phyloP scores from a whole-genome alignment of 2,113 vertebrate species.

The Amazona vittata region DNA sequence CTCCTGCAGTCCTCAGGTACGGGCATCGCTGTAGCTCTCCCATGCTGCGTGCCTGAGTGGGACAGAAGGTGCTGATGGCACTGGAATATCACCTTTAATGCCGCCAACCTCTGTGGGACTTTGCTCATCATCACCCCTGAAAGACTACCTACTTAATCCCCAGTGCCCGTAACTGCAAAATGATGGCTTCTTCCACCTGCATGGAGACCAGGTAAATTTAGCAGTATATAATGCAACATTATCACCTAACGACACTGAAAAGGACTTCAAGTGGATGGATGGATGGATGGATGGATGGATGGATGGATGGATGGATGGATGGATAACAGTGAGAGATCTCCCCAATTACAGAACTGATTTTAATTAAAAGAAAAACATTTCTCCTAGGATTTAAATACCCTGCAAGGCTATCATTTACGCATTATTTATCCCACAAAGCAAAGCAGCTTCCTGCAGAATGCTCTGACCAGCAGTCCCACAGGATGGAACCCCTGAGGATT shows the following conservation, averaged over 20 bases:
- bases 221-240: background rate
- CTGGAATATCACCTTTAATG: background rate
- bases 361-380: background rate
- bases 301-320: background rate
- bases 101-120: background rate
- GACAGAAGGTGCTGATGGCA: background rate
- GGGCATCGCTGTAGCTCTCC: background rate
- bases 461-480: background rate
- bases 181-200: background rate
- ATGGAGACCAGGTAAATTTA: background rate
- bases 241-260: background rate
- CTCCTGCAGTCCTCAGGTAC: background rate
- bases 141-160: background rate
- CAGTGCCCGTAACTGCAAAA: background rate
- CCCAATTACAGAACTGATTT: background rate
- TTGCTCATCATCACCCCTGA: background rate
- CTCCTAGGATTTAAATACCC: background rate
- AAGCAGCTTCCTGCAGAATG: background rate
- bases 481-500: background rate
- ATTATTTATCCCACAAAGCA: background rate
- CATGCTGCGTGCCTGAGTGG: accelerated
- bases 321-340: background rate
- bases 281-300: background rate
- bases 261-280: background rate
- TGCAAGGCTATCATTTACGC: background rate